A percentile compares a stretch with the other conserved stretches of the same genome.
Evolutionary conservation across 2,113 vertebrate species (phyloP).

Genomic region (Podarcis cretensis): DNA sequence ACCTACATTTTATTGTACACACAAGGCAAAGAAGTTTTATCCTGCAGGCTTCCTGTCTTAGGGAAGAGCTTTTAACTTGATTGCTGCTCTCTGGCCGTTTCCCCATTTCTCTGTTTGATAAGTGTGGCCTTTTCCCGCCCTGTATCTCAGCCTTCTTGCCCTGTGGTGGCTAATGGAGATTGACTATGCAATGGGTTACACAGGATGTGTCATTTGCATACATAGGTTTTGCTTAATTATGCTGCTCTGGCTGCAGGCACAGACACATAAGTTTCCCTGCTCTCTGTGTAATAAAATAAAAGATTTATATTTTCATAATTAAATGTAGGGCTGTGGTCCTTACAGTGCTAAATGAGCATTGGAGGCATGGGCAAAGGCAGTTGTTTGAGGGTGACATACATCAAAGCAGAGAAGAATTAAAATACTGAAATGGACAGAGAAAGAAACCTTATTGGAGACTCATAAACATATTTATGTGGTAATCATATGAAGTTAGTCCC

Average conservation of each 20-base stretch:
- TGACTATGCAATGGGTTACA: conserved; percentile 68
- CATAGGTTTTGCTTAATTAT: conserved; percentile 74
- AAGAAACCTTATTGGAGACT: background rate
- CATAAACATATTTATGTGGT: background rate
- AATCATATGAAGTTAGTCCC: background rate
- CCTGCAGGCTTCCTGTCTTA: conserved; percentile 64
- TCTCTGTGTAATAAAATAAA: conserved; percentile 46
- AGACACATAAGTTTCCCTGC: conserved; percentile 47
- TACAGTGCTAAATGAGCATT: background rate
- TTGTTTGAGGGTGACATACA: background rate
- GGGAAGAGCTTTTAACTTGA: conserved; percentile 70
- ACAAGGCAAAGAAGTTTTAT: conserved; percentile 67
- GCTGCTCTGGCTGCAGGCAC: conserved; percentile 65
- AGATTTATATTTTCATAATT: conserved; percentile 66
- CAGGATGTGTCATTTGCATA: conserved; percentile 70
- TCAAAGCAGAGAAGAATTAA: background rate
- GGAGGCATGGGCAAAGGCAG: background rate
- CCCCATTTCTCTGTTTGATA: conserved; percentile 71
- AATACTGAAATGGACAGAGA: background rate
- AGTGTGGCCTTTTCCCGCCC: conserved; percentile 72
- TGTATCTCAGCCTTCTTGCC: conserved; percentile 65
- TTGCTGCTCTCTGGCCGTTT: conserved; percentile 68
- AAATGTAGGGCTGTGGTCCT: conserved; percentile 30
- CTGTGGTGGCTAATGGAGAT: conserved; percentile 62
- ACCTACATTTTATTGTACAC: conserved; percentile 45